A percentile compares a stretch with the other conserved stretches of the same genome.
Conservation (phyloP, 1,140 invertebrate species). For the Drosophila lowei region DNA sequence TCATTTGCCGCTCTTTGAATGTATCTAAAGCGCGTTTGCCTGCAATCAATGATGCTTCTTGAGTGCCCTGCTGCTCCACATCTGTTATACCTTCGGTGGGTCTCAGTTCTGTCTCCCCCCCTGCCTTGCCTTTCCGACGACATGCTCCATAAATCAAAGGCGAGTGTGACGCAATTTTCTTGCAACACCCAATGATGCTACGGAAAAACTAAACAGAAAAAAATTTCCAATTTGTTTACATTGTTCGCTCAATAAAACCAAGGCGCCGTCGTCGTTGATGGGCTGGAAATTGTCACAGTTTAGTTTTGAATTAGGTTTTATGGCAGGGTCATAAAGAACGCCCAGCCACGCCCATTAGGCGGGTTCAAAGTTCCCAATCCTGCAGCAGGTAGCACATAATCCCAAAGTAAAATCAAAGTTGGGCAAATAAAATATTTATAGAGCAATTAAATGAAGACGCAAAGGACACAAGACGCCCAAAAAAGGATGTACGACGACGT, state of each 20-base stretch:
- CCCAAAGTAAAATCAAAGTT: conserved; percentile 36
- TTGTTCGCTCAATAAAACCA: conserved; percentile 61
- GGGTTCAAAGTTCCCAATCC: conserved; percentile 53
- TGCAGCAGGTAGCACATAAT: conserved; percentile 10
- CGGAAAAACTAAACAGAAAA: conserved; percentile 28
- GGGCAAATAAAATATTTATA: conserved; percentile 60
- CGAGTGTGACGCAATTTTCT: conserved; percentile 54
- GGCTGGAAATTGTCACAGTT: conserved; percentile 42
- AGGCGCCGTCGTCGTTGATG: conserved; percentile 37
- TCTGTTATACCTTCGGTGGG: conserved; percentile 19
- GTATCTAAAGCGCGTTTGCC: conserved; percentile 15
- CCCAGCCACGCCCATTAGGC: not conserved
- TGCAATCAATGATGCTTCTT: conserved; percentile 28
- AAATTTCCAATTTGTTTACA: conserved; percentile 45
- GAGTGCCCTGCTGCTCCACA: conserved; percentile 4
- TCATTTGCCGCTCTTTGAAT: conserved; percentile 39
- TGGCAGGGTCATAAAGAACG: conserved; percentile 10
- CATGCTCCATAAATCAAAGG: conserved; percentile 54
- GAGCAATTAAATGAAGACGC: conserved; percentile 51
- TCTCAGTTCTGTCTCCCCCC: conserved; percentile 4
- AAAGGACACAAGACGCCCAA: conserved; percentile 5
- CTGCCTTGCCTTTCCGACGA: not conserved
- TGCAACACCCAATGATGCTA: conserved; percentile 41
- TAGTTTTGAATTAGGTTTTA: conserved; percentile 44
- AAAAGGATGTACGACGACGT: conserved; percentile 7